Base-by-base conservation (phyloP, 2,797 vertebrate genomes). In the Rhinichthys osculus region DNA sequence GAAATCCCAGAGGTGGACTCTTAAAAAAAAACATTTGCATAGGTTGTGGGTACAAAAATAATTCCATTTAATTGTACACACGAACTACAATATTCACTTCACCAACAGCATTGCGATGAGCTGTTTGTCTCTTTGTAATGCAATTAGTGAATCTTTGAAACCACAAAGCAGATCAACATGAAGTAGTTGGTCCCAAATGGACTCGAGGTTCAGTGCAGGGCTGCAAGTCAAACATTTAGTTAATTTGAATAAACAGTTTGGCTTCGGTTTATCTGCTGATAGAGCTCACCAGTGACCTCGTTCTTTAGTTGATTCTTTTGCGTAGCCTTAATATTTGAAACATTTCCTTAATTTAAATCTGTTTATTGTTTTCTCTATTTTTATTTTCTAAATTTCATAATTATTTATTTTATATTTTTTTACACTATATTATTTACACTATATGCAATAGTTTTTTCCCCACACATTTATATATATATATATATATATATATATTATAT, bases 121-220 rank as follows among this genome's bases (percentile, higher is more conserved):
- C 42, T 76, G 71, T 64, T 83, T 66, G 81, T 74, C 57, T 64
- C 71, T 64, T 33, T 72, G 38, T 73, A 38, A 83, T 50, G 71
- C 42, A 42, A 50, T 71, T 86, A 72, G 59, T 77, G 72, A 59
- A 50, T 76, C 59, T 82, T 71, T 62, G 38, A 82, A 73, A 72
- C 38, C n/a, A 57, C 54, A 73, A 47, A 73, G 54, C 81, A 62
- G 70, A 64, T 81, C 21, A 44, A 64, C 81, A 50, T 27, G 42
- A 74, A 74, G 71, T 27, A 30, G 50, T 38, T 66, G 40, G 44
- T 50, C 81, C 81, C 81, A 74, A 50, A 62, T 62, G 40, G 57
- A 7, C 47, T 33, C 52, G 17, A 62, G 11, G 52, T 83, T 83
- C 42, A 59, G 67, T 23, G 70, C 70, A 23, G 44, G 47, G 54